phyloP scores from a whole-genome alignment of 2,888 invertebrate genomes.

The Ophion slaviceki region DNA sequence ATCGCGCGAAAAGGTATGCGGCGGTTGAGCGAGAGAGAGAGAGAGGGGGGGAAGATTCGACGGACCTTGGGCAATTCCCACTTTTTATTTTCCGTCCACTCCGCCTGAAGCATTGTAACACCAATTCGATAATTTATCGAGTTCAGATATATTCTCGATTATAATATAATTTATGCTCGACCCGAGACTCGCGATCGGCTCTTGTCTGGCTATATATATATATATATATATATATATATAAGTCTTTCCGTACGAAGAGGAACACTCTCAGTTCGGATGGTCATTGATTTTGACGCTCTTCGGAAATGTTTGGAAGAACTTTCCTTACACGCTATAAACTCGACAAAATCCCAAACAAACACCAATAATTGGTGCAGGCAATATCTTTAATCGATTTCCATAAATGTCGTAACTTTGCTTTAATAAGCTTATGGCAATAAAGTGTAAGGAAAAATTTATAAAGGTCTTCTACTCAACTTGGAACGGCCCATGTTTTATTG shows the following conservation, averaged over 20 bases:
- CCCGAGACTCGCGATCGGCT: constrained; percentile 57
- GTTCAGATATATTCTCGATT: constrained; percentile 78
- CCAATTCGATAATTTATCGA: constrained; percentile 76
- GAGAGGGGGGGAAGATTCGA: constrained; percentile 7
- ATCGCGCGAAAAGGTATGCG: constrained; percentile 55
- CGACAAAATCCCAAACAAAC: too few species aligned
- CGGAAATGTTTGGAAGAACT: too few species aligned
- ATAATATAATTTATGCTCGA: constrained; percentile 79
- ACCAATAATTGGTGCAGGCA: too few species aligned
- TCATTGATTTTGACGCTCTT: not conserved
- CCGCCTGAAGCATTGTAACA: constrained; percentile 50
- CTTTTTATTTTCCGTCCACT: constrained; percentile 7
- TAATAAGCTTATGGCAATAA: too few species aligned
- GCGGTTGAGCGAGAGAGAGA: too few species aligned
- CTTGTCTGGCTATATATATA: constrained; percentile 41
- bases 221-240: not conserved
- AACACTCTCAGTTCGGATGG: not conserved
- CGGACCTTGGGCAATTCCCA: constrained; percentile 29
- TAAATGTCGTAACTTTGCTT: too few species aligned
- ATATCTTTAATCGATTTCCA: too few species aligned
- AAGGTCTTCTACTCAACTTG: too few species aligned
- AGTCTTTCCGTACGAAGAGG: not conserved
- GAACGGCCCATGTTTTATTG: too few species aligned
- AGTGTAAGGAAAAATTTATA: too few species aligned
- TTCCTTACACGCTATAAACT: not conserved